Evolutionary conservation across 2,797 vertebrate species (phyloP), one percentile per base, ranked within the genome.

Genomic region (Cetoscarus ocellatus): DNA sequence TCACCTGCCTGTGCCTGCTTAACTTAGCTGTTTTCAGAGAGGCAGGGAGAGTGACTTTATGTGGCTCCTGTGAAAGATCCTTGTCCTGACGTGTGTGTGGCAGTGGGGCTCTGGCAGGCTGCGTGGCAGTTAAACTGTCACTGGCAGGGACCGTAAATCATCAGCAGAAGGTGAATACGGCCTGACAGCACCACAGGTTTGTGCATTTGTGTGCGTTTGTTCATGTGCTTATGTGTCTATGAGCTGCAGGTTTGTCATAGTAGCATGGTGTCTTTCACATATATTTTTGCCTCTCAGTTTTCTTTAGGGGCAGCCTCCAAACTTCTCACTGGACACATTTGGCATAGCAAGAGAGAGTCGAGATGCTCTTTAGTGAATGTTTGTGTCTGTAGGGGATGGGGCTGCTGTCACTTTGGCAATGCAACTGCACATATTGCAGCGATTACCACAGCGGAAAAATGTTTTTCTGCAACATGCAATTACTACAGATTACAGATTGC

Each of bases 391-490:
- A 76, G 84, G 90, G 87, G 85, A 90, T 81, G 82, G 91, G 91
- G 91, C 91, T 91, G 91, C 94, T 93, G 93, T 95, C 93, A 94
- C 92, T 94, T 94, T 95, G 93, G 94, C 92, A 94, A 94, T 75
- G 76, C 91, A 79, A 89, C 87, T 88, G 88, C 93, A 94, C 94
- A 95, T 94, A 94, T 95, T 95, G 93, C 91, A 94, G 92, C 89
- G 91, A 95, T 95, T 94, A 94, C 92, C 88, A 90, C 92, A 94
- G 91, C 91, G 92, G 92, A 94, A 94, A 94, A 94, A 93, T 94
- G 92, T 95, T 94, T 94, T 95, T 94, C 93, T 94, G 93, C 92
- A 95, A 93, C 93, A 93, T 93, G 90, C 93, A 94, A 95, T 95
- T 95, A 95, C 92, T 94, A 93, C 93, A 94, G 93, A 95, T 95